A percentile compares a stretch with the other conserved stretches of the same genome.
Conservation (phyloP, 2,888 invertebrate species). For the Stenoptilia bipunctidactyla region DNA sequence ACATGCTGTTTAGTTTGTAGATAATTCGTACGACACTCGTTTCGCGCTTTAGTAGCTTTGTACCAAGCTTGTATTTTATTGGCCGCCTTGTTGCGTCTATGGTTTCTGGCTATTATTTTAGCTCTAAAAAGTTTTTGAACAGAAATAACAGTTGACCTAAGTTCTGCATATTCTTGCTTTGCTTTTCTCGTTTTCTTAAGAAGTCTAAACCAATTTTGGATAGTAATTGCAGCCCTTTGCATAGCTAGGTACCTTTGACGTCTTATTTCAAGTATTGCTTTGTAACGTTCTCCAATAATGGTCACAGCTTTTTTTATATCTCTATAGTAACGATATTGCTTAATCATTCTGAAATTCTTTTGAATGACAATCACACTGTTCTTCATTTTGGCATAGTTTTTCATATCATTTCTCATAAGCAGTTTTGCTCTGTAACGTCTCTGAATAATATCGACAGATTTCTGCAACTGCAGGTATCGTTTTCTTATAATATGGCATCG, state of each 20-base stretch:
- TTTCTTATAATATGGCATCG: constrained; percentile 27
- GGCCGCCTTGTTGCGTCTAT: constrained; percentile 42
- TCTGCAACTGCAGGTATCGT: constrained; percentile 26
- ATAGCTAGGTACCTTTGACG: constrained; percentile 27
- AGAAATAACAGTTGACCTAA: constrained; percentile 29
- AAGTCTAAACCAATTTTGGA: constrained; percentile 61
- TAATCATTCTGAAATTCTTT: constrained; percentile 39
- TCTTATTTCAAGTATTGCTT: constrained; percentile 41
- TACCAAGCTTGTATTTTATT: constrained; percentile 42
- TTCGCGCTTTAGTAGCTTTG: constrained; percentile 36
- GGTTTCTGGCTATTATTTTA: constrained; percentile 30
- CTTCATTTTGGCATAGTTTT: constrained; percentile 27
- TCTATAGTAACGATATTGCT: constrained; percentile 24
- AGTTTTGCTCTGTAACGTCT: constrained; percentile 37
- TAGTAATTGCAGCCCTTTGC: constrained; percentile 34
- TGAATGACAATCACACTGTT: constrained; percentile 44
- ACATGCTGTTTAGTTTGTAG: constrained; percentile 28
- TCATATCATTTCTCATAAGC: constrained; percentile 27
- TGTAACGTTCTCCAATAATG: constrained; percentile 29
- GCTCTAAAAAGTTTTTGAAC: constrained; percentile 51
- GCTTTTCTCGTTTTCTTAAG: constrained; percentile 26
- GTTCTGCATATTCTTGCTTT: constrained; percentile 27
- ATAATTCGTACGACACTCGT: constrained; percentile 29
- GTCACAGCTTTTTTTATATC: constrained; percentile 32
- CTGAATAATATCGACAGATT: constrained; percentile 36